A percentile compares a stretch with the other conserved stretches of the same genome.
These are phyloP conservation scores for Nasonovia ribisnigri DNA, from an alignment of 2,888 invertebrate genomes.

Conservation along the genomic window DNA sequence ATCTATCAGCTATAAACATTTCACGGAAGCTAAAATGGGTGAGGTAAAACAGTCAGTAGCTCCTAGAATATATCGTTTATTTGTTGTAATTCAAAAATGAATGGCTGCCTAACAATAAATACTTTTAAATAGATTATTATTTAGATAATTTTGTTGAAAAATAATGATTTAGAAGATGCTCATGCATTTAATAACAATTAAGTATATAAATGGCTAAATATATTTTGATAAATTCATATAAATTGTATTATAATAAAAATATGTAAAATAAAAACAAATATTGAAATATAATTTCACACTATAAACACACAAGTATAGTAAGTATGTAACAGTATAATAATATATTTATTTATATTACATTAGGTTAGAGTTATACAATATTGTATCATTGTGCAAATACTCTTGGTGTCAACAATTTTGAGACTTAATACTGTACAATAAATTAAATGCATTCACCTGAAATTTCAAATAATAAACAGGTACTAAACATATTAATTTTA, in stretches of 20 bases:
- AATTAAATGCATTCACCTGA: slow-evolving; percentile 10
- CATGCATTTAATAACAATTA: neutral
- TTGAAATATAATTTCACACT: slow-evolving; percentile 41
- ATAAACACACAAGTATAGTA: slow-evolving; percentile 10
- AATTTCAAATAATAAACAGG: neutral
- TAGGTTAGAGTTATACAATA: neutral
- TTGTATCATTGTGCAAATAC: neutral
- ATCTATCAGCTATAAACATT: too few relatives aligned
- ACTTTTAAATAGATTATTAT: too few relatives aligned
- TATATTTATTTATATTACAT: slow-evolving; percentile 7
- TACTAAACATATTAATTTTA: neutral
- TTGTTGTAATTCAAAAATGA: too few relatives aligned
- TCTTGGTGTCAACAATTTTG: slow-evolving; percentile 15
- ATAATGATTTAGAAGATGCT: neutral
- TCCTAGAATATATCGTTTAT: too few relatives aligned
- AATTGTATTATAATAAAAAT: slow-evolving; percentile 31
- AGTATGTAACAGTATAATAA: slow-evolving; percentile 26
- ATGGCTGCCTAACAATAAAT: too few relatives aligned
- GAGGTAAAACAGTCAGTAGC: too few relatives aligned
- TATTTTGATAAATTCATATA: neutral
- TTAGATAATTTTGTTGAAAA: too few relatives aligned
- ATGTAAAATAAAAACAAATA: slow-evolving; percentile 57
- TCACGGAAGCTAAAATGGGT: too few relatives aligned
- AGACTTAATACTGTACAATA: slow-evolving; percentile 46
- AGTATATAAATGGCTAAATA: neutral